Evolutionary conservation across 2,888 invertebrate genomes (phyloP).

Genomic region (Bembecia ichneumoniformis): DNA sequence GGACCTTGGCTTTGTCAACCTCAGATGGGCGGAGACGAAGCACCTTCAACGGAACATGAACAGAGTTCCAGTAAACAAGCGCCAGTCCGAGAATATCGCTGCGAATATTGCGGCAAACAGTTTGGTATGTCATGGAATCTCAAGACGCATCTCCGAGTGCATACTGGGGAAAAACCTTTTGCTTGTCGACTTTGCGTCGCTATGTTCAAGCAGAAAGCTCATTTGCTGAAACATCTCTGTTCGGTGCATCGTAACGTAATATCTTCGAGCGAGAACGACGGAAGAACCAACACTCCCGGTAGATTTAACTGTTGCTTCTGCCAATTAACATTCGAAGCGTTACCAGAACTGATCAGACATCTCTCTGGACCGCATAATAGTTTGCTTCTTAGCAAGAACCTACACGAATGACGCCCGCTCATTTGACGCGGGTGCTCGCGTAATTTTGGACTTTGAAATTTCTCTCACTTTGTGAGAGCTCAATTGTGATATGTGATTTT

Average conservation of each 20-base stretch:
- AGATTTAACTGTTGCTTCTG: slow-evolving; percentile 91
- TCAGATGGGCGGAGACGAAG: slow-evolving; percentile 71
- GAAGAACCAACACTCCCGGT: slow-evolving; percentile 73
- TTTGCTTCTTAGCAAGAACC: slow-evolving; percentile 87
- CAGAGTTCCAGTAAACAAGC: slow-evolving; percentile 71
- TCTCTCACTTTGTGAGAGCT: slow-evolving; percentile 56
- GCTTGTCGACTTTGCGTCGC: slow-evolving; percentile 91
- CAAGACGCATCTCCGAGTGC: slow-evolving; percentile 89
- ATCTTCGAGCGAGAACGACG: slow-evolving; percentile 83
- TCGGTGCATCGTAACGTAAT: slow-evolving; percentile 91
- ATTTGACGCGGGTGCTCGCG: slow-evolving; percentile 48
- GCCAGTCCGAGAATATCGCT: slow-evolving; percentile 87
- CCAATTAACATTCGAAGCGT: slow-evolving; percentile 86
- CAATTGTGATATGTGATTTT: slow-evolving; percentile 72
- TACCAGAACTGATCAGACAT: slow-evolving; percentile 89
- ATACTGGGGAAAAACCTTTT: slow-evolving; percentile 91
- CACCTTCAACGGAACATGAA: slow-evolving; percentile 62
- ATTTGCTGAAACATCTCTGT: slow-evolving; percentile 88
- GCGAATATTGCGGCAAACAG: slow-evolving; percentile 91
- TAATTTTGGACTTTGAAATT: slow-evolving; percentile 56
- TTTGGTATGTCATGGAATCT: slow-evolving; percentile 95
- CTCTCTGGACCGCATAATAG: slow-evolving; percentile 91
- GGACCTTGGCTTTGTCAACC: slow-evolving; percentile 78
- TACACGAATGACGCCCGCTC: slow-evolving; percentile 77
- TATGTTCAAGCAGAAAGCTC: slow-evolving; percentile 93